phyloP scores from a whole-genome alignment of 2,113 vertebrate genomes.

The Anarhynchus alexandrinus region DNA sequence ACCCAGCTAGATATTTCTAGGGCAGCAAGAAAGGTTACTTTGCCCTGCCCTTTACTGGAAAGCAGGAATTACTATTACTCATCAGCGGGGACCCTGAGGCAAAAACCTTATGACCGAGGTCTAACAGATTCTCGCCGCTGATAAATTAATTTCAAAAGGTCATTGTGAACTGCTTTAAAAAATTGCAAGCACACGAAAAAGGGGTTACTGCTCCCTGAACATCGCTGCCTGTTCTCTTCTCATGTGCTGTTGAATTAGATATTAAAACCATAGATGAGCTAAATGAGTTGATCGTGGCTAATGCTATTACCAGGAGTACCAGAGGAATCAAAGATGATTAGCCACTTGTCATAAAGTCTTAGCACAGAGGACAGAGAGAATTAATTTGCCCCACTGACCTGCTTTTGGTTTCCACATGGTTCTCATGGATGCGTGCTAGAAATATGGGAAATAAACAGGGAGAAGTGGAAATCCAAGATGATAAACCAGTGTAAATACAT shows the following conservation, averaged over 20 bases:
- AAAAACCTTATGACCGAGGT: background rate
- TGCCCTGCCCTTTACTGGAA: background rate
- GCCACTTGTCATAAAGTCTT: constrained; percentile 27
- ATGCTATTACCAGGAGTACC: constrained; percentile 9
- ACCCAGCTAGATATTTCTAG: background rate
- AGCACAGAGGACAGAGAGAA: background rate
- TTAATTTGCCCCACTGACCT: constrained; percentile 38
- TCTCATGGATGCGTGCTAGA: background rate
- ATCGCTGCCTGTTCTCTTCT: background rate
- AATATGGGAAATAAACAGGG: background rate
- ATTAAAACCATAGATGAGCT: constrained; percentile 28
- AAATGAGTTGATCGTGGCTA: constrained; percentile 22
- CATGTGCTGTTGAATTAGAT: background rate
- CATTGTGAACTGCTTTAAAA: background rate
- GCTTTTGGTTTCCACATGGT: background rate
- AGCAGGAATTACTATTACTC: background rate
- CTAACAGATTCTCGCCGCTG: background rate
- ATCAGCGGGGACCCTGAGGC: background rate
- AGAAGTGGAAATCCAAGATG: background rate
- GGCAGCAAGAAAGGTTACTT: background rate
- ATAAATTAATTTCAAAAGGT: background rate
- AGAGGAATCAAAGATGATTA: constrained; percentile 48
- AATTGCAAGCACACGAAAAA: background rate
- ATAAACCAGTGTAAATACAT: background rate
- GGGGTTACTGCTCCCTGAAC: background rate